These are phyloP conservation scores for Esox niger DNA, from an alignment of 2,113 vertebrate species.

Conservation along the genomic window DNA sequence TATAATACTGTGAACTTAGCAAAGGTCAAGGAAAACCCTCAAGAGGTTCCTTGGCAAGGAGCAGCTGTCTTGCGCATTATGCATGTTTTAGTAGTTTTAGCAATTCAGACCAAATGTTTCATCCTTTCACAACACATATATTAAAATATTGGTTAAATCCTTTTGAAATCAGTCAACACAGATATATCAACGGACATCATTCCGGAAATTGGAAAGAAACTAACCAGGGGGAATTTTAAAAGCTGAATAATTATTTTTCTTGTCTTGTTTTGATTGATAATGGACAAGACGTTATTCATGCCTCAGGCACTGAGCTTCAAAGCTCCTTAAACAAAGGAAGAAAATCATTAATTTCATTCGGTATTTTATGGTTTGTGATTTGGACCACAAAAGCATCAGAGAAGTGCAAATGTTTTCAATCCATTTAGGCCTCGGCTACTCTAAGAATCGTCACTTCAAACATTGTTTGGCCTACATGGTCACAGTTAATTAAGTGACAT, in stretches of 20 bases:
- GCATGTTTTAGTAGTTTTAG: too few relatives aligned
- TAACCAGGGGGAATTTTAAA: too few relatives aligned
- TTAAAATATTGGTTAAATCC: too few relatives aligned
- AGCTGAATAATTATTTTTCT: slow-evolving; percentile 26
- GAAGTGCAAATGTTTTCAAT: not conserved
- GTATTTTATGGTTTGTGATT: not conserved
- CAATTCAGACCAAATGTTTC: too few relatives aligned
- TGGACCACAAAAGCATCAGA: not conserved
- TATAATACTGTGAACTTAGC: too few relatives aligned
- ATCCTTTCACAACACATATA: too few relatives aligned
- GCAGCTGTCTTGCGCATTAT: too few relatives aligned
- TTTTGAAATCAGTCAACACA: too few relatives aligned
- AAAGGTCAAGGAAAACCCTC: too few relatives aligned
- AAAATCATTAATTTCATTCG: not conserved
- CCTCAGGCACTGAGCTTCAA: slow-evolving; percentile 33
- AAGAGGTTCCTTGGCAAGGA: too few relatives aligned
- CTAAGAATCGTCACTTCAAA: slow-evolving; percentile 6
- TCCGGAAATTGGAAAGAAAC: too few relatives aligned
- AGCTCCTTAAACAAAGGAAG: slow-evolving; percentile 22
- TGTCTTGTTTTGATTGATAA: slow-evolving; percentile 46
- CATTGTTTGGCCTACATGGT: not conserved
- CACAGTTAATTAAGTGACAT: not conserved
- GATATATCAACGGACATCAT: too few relatives aligned
- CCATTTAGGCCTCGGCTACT: slow-evolving; percentile 2
- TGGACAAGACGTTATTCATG: slow-evolving; percentile 22